A percentile compares a stretch with the other conserved stretches of the same genome.
These are phyloP conservation scores for Dynastes tityus DNA, from an alignment of 2,888 invertebrate genomes.

Conservation along the genomic window DNA sequence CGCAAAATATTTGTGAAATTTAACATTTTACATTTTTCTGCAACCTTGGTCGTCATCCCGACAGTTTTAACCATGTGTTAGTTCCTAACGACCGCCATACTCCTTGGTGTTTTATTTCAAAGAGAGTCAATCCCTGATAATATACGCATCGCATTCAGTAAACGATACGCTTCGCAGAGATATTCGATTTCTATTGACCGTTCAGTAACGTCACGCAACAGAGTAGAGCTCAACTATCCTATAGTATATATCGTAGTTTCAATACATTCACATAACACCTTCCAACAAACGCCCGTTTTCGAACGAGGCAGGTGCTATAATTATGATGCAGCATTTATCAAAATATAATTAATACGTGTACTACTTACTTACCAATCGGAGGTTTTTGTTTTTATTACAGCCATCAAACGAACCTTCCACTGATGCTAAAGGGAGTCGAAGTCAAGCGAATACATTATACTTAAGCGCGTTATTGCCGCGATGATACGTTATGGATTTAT, in stretches of 20 bases:
- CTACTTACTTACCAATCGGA: conserved; percentile 7
- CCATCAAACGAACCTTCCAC: neutral
- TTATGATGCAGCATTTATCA: conserved; percentile 38
- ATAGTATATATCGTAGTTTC: neutral
- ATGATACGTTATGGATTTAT: conserved; percentile 35
- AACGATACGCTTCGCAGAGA: too few species aligned
- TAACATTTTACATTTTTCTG: too few species aligned
- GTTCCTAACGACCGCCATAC: too few species aligned
- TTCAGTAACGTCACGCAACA: too few species aligned
- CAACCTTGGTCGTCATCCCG: too few species aligned
- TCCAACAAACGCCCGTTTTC: neutral
- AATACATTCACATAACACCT: neutral
- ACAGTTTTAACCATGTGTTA: too few species aligned
- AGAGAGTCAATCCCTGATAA: too few species aligned
- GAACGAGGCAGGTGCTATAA: conserved; percentile 25
- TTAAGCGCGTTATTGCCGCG: conserved; percentile 7
- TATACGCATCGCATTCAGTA: too few species aligned
- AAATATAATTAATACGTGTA: conserved; percentile 35
- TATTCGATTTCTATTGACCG: too few species aligned
- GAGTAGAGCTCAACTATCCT: too few species aligned
- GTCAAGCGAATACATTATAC: neutral
- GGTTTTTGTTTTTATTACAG: conserved; percentile 6
- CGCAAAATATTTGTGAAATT: too few species aligned
- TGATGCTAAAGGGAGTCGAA: neutral
- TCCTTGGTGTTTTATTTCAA: too few species aligned